Conservation (phyloP, 2,113 vertebrate genomes). For the Fulmarus glacialis region DNA sequence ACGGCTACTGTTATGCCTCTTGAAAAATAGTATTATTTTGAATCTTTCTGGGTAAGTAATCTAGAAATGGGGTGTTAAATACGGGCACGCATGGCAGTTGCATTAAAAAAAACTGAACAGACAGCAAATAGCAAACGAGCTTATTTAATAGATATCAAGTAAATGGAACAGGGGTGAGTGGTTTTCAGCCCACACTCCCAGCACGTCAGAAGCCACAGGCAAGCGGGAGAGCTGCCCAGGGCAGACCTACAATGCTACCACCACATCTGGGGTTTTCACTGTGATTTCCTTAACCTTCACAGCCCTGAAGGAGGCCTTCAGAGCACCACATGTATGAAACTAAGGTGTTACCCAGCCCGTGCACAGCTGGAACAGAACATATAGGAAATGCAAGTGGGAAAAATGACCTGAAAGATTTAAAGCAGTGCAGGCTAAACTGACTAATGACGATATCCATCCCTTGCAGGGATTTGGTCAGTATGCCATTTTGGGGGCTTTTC, state of each 20-base stretch:
- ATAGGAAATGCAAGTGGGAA: fast-evolving
- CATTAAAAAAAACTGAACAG: not conserved
- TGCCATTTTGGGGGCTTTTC: fast-evolving
- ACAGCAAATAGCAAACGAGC: not conserved
- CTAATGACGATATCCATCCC: fast-evolving
- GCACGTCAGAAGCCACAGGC: not conserved
- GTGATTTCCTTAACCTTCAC: not conserved
- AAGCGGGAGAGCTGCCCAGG: not conserved
- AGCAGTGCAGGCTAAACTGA: not conserved
- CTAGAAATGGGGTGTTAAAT: not conserved
- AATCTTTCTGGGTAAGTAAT: not conserved
- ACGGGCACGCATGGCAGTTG: fast-evolving
- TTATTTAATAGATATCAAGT: not conserved
- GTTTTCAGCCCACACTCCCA: not conserved
- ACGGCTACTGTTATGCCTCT: fast-evolving
- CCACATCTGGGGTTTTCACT: not conserved
- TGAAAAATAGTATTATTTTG: not conserved
- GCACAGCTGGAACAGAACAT: not conserved
- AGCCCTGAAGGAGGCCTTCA: not conserved
- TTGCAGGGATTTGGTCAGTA: not conserved
- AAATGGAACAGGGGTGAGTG: fast-evolving
- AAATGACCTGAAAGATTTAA: not conserved
- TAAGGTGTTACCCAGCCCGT: fast-evolving
- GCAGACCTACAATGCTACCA: not conserved
- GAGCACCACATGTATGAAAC: not conserved